Percentiles rank a stretch among this genome's conserved stretches.
These are phyloP conservation scores for Burhinus oedicnemus DNA, from an alignment of 2,113 vertebrate genomes.

Conservation along the genomic window DNA sequence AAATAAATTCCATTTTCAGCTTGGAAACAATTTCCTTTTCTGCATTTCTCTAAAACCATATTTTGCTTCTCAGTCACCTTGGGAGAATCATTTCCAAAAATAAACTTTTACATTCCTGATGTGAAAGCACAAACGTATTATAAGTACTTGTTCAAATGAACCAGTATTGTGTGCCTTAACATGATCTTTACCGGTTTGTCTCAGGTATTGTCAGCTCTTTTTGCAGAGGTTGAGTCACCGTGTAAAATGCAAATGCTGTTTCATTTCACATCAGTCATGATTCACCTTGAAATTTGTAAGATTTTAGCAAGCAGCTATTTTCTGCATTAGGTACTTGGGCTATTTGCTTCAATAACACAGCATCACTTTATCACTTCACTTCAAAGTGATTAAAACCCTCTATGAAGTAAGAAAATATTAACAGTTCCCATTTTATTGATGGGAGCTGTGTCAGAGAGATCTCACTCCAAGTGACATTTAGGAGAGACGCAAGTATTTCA, in stretches of 20 bases:
- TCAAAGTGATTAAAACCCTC: background rate
- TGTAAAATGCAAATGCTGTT: background rate
- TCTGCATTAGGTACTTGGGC: background rate
- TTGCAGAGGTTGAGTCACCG: background rate
- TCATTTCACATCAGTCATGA: background rate
- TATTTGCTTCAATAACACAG: background rate
- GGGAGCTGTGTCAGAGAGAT: background rate
- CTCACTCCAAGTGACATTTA: background rate
- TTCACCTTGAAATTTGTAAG: background rate
- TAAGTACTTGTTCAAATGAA: background rate
- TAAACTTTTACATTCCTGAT: background rate
- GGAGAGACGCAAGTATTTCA: too few species aligned
- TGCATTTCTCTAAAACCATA: background rate
- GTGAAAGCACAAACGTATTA: background rate
- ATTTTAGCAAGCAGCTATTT: background rate
- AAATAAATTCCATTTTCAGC: background rate
- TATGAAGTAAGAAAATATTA: background rate
- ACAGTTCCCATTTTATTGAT: background rate
- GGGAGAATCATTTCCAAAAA: background rate
- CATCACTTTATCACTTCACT: background rate
- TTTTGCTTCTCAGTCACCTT: background rate
- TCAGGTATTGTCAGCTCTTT: background rate
- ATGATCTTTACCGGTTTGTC: background rate
- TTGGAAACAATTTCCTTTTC: background rate
- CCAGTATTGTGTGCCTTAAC: background rate